Evolutionary conservation across 2,888 invertebrate species (phyloP), one percentile per base, ranked within the genome.

Genomic region (Brenthis ino): DNA sequence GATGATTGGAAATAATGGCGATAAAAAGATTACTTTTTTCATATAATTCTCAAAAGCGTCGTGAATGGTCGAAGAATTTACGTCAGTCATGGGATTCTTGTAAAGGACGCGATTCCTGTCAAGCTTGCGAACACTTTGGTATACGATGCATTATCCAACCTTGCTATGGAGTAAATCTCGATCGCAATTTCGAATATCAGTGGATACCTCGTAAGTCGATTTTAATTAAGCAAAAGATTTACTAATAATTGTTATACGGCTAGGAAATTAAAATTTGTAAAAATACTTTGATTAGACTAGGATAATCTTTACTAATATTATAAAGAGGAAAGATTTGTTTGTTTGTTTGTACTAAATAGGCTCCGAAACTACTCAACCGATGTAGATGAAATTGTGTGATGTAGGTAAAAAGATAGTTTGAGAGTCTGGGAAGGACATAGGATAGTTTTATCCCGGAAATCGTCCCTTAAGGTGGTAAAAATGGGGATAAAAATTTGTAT

Each of bases 101-200:
- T 74, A 83, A 83, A 72, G 85, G 80, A 0, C 80, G 83, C n/a
- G 82, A 82, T 0, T 76, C 82, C 0, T 89, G 91, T 69, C 70
- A 76, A 20, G 43, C 74, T 28, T 93, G 93, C 73, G 82, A 83
- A 43, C 66, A 73, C 2, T 82, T 81, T 20, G 93, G 92, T 2
- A 73, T 92, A 14, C 76, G 85, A 33, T 93, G 92, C 76, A 87
- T 84, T 0, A 78, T 90, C 61, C 82, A 88, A 64, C 77, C 85
- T 0, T 93, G 92, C 72, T 91, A 88, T 69, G 92, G 92, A 5
- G 91, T 92, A 4, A 89, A 93, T 73, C 82, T 93, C 11, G 92
- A 93, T 72, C 80, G 93, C 63, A 93, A 93, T 75, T 93, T 93
- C 77, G 92, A 93, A 77, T 93, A 92, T 71, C 92, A 93, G 73